These are phyloP conservation scores for Ceryle rudis DNA, from an alignment of 2,797 vertebrate genomes.

Conservation along the genomic window DNA sequence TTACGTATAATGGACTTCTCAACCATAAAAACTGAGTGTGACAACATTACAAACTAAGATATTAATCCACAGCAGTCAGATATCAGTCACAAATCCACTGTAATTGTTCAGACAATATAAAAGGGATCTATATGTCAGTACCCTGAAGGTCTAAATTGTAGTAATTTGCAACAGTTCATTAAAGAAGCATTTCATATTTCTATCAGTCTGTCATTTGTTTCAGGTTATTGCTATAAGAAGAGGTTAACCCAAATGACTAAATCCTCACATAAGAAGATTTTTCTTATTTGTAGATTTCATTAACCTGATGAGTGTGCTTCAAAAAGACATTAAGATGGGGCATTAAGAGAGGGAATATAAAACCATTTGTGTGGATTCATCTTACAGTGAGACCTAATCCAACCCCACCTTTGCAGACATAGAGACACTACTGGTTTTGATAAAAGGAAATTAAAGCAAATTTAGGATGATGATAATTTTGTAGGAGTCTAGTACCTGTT, in stretches of 20 bases:
- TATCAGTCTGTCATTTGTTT: not conserved
- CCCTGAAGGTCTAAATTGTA: not conserved
- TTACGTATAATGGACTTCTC: not conserved
- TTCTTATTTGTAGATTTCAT: not conserved
- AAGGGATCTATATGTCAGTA: not conserved
- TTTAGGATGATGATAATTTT: not conserved
- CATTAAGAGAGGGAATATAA: not conserved
- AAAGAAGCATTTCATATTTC: not conserved
- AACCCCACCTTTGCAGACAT: not conserved
- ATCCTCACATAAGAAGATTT: not conserved
- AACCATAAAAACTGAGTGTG: not conserved
- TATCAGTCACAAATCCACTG: not conserved
- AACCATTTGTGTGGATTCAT: not conserved
- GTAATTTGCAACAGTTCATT: not conserved
- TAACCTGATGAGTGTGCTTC: not conserved
- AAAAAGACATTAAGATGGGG: not conserved
- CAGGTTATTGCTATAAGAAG: not conserved
- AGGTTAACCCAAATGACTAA: not conserved
- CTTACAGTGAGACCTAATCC: not conserved
- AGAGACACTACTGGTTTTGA: not conserved
- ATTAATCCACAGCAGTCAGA: not conserved
- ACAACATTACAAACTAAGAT: not conserved
- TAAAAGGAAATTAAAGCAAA: not conserved
- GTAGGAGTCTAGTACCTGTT: not conserved
- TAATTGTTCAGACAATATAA: conserved; percentile 8